Conservation (phyloP, 2,888 invertebrate species). For the Hoplodrina ambigua region DNA sequence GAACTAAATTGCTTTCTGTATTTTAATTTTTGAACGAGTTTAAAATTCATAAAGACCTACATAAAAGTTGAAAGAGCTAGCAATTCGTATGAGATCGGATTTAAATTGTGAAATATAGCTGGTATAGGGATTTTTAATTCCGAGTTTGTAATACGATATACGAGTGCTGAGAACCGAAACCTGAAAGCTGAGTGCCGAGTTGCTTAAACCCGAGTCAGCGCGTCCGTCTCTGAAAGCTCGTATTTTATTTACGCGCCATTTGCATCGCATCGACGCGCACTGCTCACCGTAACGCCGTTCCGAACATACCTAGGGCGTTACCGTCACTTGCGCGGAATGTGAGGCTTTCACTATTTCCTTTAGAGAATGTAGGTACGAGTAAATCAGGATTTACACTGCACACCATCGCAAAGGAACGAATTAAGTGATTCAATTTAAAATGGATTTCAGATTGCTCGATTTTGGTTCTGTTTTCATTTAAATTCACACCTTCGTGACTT, state of each 20-base stretch:
- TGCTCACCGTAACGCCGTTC: slow-evolving; percentile 62
- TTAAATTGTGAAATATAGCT: slow-evolving; percentile 68
- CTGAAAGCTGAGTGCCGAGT: slow-evolving; percentile 42
- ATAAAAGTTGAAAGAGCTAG: slow-evolving; percentile 47
- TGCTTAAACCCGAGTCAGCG: slow-evolving; percentile 61
- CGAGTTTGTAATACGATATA: slow-evolving; percentile 69
- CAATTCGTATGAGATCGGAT: slow-evolving; percentile 59
- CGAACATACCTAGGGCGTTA: slow-evolving; percentile 56
- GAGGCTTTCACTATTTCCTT: slow-evolving; percentile 34
- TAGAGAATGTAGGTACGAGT: slow-evolving; percentile 52
- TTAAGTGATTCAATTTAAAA: slow-evolving; percentile 55
- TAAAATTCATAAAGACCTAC: slow-evolving; percentile 33
- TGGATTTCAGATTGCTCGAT: slow-evolving; percentile 24
- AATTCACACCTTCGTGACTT: slow-evolving; percentile 19
- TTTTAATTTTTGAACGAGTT: slow-evolving; percentile 15
- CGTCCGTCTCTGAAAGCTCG: slow-evolving; percentile 67
- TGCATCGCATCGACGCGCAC: slow-evolving; percentile 71
- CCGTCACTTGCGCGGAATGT: slow-evolving; percentile 50
- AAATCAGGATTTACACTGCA: slow-evolving; percentile 52
- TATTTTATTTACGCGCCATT: slow-evolving; percentile 86
- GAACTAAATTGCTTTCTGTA: slow-evolving; percentile 5
- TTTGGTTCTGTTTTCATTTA: slow-evolving; percentile 12
- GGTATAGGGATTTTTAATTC: slow-evolving; percentile 71
- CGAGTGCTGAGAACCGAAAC: slow-evolving; percentile 28
- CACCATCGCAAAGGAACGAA: slow-evolving; percentile 41